Conservation (phyloP, 1,140 invertebrate species). For the Rhyzopertha dominica region DNA sequence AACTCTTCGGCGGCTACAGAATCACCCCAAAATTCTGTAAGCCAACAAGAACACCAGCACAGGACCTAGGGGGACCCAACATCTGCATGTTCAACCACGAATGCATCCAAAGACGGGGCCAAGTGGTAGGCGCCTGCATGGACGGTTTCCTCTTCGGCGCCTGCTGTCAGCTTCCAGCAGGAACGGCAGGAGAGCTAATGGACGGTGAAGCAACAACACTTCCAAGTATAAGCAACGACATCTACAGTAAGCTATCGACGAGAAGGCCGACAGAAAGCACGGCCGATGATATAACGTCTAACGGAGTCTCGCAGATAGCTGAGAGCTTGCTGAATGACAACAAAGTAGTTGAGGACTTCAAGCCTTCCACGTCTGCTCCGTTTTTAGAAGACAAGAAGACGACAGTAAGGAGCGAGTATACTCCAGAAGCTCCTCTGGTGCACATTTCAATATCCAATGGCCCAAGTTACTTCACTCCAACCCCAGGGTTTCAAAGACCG, state of each 20-base stretch:
- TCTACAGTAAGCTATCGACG: conserved; percentile 7
- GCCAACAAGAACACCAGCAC: conserved; percentile 49
- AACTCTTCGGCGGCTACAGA: conserved; percentile 78
- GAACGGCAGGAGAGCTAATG: conserved; percentile 42
- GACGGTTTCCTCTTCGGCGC: conserved; percentile 88
- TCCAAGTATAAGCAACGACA: conserved; percentile 1
- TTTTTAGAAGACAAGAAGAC: conserved; percentile 34
- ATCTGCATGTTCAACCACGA: conserved; percentile 94
- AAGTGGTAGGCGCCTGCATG: conserved; percentile 84
- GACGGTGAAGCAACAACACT: conserved; percentile 25
- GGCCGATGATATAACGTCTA: conserved; percentile 35
- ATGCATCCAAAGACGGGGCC: conserved; percentile 71
- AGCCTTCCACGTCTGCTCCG: conserved; percentile 41
- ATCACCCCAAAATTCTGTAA: conserved; percentile 74
- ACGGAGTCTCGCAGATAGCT: conserved; percentile 49
- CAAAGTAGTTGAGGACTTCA: conserved; percentile 56
- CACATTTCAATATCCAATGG: conserved; percentile 39
- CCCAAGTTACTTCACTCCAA: conserved; percentile 32
- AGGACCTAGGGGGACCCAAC: conserved; percentile 55
- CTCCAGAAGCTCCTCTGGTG: conserved; percentile 31
- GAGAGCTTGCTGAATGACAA: conserved; percentile 54
- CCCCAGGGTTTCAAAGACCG: conserved; percentile 28
- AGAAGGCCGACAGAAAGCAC: conserved; percentile 21
- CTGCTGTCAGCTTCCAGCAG: conserved; percentile 68
- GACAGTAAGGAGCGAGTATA: conserved; percentile 29